Base-by-base conservation (phyloP, 2,888 invertebrate genomes). In the Lasioglossum malachurum region DNA sequence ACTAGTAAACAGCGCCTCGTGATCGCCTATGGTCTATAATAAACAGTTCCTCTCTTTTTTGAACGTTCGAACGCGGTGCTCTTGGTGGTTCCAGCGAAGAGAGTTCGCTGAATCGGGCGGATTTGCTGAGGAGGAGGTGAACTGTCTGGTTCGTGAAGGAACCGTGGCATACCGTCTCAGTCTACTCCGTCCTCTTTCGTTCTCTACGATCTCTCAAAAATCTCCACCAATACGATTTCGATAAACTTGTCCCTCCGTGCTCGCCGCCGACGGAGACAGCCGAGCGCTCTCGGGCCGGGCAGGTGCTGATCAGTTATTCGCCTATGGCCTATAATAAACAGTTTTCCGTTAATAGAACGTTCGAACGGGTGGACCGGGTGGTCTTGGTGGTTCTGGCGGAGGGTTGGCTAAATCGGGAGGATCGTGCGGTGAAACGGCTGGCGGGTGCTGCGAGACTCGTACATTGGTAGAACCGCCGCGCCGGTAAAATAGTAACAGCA, bases 401-500 rank as follows among this genome's bases (percentile, higher is more conserved):
- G n/a, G n/a, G 73, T 60, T 53, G 73, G 74, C 73, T 46, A 71
- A 53, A 75, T 53, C 64, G 83, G 78, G 84, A 84, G 87, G 86
- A 83, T 82, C 78, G 90, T 82, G 73, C 82, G 82, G 84, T 81
- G 90, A 80, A 86, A 57, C 88, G 84, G 88, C 81, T 84, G 82
- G 88, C 86, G 83, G 87, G 78, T 82, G 86, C 78, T 84, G 84
- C 87, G 89, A 91, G 90, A 84, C 90, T 89, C 88, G 91, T 89
- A 91, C 91, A 93, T 92, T 93, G 91, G 91, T 91, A 92, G 93
- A 91, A 91, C 87, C 93, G 84, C 92, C 90, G 93, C 93, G 84
- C 92, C 90, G 93, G 94, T 95, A 95, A 95, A 95, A 95, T 95
- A 95, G 93, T 95, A 95, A 95, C 95, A 95, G 94, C 95, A 95